These are phyloP conservation scores for Allolobophora icterica DNA, from an alignment of 2,888 invertebrate genomes.

Conservation along the genomic window DNA sequence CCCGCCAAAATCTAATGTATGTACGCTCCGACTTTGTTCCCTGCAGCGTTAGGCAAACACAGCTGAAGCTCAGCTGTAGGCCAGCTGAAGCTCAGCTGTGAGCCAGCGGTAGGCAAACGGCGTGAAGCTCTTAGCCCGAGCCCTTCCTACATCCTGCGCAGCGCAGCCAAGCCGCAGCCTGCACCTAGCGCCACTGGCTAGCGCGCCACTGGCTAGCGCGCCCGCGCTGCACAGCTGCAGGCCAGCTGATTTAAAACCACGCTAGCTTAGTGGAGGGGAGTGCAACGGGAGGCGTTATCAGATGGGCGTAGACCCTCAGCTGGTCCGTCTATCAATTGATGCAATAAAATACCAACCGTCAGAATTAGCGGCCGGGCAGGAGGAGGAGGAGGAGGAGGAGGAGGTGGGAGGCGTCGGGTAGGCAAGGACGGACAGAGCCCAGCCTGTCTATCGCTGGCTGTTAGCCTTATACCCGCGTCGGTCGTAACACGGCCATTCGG, in stretches of 20 bases:
- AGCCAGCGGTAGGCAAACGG: background rate
- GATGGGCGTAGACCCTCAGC: background rate
- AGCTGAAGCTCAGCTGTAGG: background rate
- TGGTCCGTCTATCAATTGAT: background rate
- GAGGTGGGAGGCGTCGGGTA: background rate
- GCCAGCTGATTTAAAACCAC: slow-evolving; percentile 17
- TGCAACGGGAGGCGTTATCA: background rate
- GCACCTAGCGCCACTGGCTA: too few species aligned
- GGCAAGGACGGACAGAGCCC: background rate
- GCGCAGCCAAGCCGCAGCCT: background rate
- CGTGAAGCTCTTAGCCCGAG: background rate
- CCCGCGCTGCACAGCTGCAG: background rate
- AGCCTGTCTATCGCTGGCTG: background rate
- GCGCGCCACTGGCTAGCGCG: background rate
- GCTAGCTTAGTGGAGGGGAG: background rate
- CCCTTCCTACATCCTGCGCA: background rate
- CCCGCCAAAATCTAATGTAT: background rate
- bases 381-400: background rate
- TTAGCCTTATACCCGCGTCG: background rate
- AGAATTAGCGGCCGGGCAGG: background rate
- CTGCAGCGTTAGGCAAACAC: background rate
- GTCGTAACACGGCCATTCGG: background rate
- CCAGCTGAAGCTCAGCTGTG: background rate
- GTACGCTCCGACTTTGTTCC: background rate
- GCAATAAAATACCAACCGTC: background rate